Conservation (phyloP, 2,888 invertebrate genomes). For the Frankliniella intonsa region DNA sequence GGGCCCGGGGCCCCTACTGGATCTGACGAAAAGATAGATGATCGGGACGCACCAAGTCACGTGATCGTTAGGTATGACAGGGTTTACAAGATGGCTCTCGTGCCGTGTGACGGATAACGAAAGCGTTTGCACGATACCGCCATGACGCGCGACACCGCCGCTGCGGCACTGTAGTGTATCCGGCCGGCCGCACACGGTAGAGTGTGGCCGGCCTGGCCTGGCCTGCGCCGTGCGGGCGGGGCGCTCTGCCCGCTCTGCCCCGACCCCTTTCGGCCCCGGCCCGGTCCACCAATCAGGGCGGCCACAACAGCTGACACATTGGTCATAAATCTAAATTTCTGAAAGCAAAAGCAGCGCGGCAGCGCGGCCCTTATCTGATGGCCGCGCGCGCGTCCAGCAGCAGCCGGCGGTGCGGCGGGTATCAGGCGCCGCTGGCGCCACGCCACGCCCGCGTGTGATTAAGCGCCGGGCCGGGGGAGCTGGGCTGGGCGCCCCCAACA, state of each 20-base stretch:
- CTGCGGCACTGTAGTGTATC: too few relatives aligned
- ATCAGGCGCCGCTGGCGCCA: not conserved
- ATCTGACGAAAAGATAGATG: too few relatives aligned
- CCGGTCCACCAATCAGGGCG: not conserved
- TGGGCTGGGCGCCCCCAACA: not conserved
- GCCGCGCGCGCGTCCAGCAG: not conserved
- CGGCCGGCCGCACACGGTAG: not conserved
- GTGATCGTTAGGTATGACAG: too few relatives aligned
- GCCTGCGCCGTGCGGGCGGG: too few relatives aligned
- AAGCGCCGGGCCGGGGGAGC: too few relatives aligned
- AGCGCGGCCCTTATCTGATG: conserved; percentile 14
- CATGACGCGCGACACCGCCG: not conserved
- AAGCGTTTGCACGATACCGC: not conserved
- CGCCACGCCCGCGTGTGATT: not conserved
- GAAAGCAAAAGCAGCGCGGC: conserved; percentile 1
- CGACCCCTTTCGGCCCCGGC: too few relatives aligned
- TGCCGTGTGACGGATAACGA: too few relatives aligned
- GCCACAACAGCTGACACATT: conserved; percentile 20
- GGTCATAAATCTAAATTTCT: conserved; percentile 27
- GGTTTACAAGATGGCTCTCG: too few relatives aligned
- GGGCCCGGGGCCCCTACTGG: too few relatives aligned
- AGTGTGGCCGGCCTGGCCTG: too few relatives aligned
- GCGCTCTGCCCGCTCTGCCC: too few relatives aligned
- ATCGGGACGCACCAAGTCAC: too few relatives aligned
- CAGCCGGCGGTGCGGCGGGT: not conserved